These are phyloP conservation scores for Sapayoa aenigma DNA, from an alignment of 2,113 vertebrate genomes.

Conservation along the genomic window DNA sequence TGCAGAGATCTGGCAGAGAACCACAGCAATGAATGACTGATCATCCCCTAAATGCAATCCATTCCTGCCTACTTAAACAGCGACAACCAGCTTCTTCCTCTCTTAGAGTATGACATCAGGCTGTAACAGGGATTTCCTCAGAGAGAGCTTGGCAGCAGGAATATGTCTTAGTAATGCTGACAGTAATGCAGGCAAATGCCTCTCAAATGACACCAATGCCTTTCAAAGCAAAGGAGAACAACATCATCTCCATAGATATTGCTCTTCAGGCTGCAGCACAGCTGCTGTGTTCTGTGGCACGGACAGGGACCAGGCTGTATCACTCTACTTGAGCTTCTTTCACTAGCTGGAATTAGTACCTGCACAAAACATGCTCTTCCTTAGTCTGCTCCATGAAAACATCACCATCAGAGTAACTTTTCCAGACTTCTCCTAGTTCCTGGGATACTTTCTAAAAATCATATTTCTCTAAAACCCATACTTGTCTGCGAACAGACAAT, in stretches of 20 bases:
- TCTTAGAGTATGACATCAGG: not conserved
- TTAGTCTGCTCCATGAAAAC: not conserved
- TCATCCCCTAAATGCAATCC: not conserved
- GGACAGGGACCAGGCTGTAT: not conserved
- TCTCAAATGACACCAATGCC: not conserved
- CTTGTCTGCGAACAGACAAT: not conserved
- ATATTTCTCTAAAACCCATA: not conserved
- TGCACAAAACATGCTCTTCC: not conserved
- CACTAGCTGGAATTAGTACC: not conserved
- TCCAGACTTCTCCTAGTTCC: not conserved
- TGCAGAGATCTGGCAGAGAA: not conserved
- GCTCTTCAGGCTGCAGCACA: not conserved
- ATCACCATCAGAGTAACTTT: not conserved
- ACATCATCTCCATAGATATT: not conserved
- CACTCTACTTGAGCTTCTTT: not conserved
- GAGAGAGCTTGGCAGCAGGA: not conserved
- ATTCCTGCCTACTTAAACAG: not conserved
- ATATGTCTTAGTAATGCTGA: not conserved
- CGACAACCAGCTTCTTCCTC: not conserved
- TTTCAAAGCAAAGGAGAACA: not conserved
- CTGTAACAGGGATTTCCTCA: not conserved
- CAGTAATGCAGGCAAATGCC: not conserved
- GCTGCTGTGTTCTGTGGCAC: not conserved
- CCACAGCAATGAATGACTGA: not conserved
- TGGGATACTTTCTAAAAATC: not conserved